These are phyloP conservation scores for Cetoscarus ocellatus DNA, from an alignment of 2,797 vertebrate genomes.

Conservation along the genomic window DNA sequence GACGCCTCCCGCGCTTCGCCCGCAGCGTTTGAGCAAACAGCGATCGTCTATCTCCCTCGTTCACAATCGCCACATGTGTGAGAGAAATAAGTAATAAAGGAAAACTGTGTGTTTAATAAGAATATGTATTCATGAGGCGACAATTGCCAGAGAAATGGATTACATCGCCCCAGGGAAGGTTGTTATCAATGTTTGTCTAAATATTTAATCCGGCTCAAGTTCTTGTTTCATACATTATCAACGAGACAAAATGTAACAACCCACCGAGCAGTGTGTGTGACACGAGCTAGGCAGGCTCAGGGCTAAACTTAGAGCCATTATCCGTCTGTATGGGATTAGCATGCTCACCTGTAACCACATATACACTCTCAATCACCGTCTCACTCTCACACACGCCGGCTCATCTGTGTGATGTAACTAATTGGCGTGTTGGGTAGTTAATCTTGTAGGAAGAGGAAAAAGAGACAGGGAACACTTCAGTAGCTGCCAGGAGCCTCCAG, in stretches of 20 bases:
- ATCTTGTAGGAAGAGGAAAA: constrained; percentile 31
- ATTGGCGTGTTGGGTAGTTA: constrained; percentile 33
- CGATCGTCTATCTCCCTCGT: constrained; percentile 27
- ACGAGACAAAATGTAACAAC: background rate
- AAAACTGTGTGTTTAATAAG: constrained; percentile 50
- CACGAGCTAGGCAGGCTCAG: constrained; percentile 47
- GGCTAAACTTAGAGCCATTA: constrained; percentile 74
- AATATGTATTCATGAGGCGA: constrained; percentile 55
- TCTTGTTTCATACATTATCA: constrained; percentile 58
- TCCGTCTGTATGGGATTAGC: constrained; percentile 68
- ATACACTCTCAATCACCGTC: constrained; percentile 6
- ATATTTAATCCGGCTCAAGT: constrained; percentile 62
- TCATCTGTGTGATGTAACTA: constrained; percentile 58
- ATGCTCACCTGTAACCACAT: constrained; percentile 51
- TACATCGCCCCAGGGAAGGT: constrained; percentile 54
- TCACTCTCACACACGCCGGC: background rate
- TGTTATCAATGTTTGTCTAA: constrained; percentile 67
- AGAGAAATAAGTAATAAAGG: constrained; percentile 42
- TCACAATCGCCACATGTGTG: constrained; percentile 9
- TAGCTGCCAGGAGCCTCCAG: background rate
- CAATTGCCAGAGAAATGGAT: constrained; percentile 53
- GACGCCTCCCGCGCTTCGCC: constrained; percentile 25
- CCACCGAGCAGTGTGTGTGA: background rate
- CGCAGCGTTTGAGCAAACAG: constrained; percentile 40
- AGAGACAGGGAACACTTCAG: constrained; percentile 8